Base-by-base conservation (phyloP, 1,140 invertebrate genomes). In the Drosophila ambigua region DNA sequence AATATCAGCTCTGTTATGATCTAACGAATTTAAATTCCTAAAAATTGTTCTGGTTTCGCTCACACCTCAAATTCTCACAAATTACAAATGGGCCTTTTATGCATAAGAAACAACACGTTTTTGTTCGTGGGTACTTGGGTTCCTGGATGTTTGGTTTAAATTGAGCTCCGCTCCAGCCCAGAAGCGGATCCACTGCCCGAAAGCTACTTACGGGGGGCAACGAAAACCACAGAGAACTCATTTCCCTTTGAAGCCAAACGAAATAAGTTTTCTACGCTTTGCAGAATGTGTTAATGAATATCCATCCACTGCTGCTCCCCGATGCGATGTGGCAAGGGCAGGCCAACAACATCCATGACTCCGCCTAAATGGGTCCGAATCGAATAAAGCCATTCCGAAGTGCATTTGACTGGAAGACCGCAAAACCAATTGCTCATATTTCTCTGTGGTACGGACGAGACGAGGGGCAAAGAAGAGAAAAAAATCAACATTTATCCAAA, bases 361-460 rank as follows among this genome's bases (percentile, higher is more conserved):
- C 8, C 8, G 31, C 8, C 31, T 8, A 31, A 31, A 31, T 31
- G 50, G 63, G 62, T 59, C 49, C 23, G 50, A 60, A 57, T 72
- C 61, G 60, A 63, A 79, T 62, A 28, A 63, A 65, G 45, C 55
- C 49, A 81, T 77, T 81, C 76, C 46, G 53, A 50, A 73, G 62
- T 74, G 82, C 82, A 87, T 87, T 85, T 87, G 77, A 87, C 64
- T 85, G 81, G 82, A 85, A 87, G 65, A 72, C 81, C 81, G 55
- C 81, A 85, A 72, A 80, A 66, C 62, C 77, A 80, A 85, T 85
- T 81, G 59, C 79, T 75, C 81, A 80, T 77, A 24, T 68, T n/a
- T 26, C 31, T 31, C 31, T 8, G 2, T 2, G 7, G 50, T 50
- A 54, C 41, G 28, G 50, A 7, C 2, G 26, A 7, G n/a, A 24